Percentiles rank a stretch among this genome's conserved stretches.
phyloP scores from a whole-genome alignment of 2,888 invertebrate genomes.

The Andrena chrysosceles region DNA sequence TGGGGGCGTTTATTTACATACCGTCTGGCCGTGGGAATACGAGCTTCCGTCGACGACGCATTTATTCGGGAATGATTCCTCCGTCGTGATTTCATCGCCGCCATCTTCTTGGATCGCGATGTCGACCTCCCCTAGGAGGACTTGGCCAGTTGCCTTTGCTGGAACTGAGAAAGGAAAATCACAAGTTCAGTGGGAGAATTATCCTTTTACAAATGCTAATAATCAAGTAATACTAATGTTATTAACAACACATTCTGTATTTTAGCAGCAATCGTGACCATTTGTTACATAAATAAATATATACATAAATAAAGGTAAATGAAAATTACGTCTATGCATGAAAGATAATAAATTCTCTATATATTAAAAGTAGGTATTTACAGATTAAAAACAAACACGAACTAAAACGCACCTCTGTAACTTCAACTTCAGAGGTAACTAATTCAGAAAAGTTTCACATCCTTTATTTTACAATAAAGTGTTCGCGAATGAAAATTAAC shows the following conservation, averaged over 20 bases:
- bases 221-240: not conserved
- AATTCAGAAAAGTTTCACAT: no score
- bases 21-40: constrained; percentile 81
- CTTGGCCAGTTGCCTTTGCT: constrained; percentile 74
- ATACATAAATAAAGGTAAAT: no score
- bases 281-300: no score
- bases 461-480: not conserved
- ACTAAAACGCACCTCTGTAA: no score
- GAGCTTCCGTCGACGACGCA: constrained; percentile 79
- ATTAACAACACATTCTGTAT: no score
- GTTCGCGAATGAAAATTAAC: not conserved
- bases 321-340: no score
- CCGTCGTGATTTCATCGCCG: constrained; percentile 74
- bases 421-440: no score
- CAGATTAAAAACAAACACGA: no score
- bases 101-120: constrained; percentile 73
- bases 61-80: constrained; percentile 76
- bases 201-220: not conserved
- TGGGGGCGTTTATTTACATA: constrained; percentile 53
- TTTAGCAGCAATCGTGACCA: no score
- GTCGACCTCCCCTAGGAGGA: constrained; percentile 80
- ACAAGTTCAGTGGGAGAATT: not conserved
- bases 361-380: no score
- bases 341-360: no score
- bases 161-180: constrained; percentile 77